Evolutionary conservation across 2,888 invertebrate species (phyloP).

Genomic region (Drymonia ruficornis): DNA sequence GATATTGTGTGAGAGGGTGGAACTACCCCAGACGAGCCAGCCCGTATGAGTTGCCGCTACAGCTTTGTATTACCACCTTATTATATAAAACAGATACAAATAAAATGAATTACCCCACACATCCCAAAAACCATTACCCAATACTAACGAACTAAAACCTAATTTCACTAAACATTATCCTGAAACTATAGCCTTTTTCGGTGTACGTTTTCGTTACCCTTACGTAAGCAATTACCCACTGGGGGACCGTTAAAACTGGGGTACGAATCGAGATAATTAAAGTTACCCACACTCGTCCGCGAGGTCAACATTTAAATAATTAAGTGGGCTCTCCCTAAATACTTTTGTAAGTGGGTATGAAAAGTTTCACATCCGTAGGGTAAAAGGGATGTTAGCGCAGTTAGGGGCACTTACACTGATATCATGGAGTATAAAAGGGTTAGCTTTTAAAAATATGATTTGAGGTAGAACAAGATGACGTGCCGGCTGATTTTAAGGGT

Average conservation of each 20-base stretch:
- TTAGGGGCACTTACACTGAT: constrained; percentile 33
- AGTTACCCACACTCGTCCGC: constrained; percentile 47
- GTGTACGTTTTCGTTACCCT: constrained; percentile 33
- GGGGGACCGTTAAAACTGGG: constrained; percentile 50
- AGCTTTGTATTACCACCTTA: neutral
- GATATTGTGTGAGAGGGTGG: too few species aligned
- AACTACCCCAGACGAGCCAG: too few species aligned
- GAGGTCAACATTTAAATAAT: constrained; percentile 51
- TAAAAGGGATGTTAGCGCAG: constrained; percentile 29
- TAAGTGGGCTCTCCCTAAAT: constrained; percentile 38
- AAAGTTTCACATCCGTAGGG: constrained; percentile 36
- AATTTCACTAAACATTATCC: constrained; percentile 14
- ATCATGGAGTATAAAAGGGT: constrained; percentile 21
- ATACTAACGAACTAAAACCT: constrained; percentile 4
- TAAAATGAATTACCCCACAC: neutral
- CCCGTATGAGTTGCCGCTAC: too few species aligned
- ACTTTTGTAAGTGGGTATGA: constrained; percentile 40
- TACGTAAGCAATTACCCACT: constrained; percentile 50
- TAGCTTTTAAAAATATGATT: too few species aligned
- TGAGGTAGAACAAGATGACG: constrained; percentile 2
- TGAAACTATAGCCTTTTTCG: constrained; percentile 40
- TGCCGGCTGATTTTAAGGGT: too few species aligned
- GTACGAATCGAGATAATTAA: constrained; percentile 58
- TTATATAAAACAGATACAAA: constrained; percentile 1
- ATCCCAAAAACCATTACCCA: neutral